A percentile compares a stretch with the other conserved stretches of the same genome.
phyloP scores from a whole-genome alignment of 2,888 invertebrate species.

The Erannis defoliaria region DNA sequence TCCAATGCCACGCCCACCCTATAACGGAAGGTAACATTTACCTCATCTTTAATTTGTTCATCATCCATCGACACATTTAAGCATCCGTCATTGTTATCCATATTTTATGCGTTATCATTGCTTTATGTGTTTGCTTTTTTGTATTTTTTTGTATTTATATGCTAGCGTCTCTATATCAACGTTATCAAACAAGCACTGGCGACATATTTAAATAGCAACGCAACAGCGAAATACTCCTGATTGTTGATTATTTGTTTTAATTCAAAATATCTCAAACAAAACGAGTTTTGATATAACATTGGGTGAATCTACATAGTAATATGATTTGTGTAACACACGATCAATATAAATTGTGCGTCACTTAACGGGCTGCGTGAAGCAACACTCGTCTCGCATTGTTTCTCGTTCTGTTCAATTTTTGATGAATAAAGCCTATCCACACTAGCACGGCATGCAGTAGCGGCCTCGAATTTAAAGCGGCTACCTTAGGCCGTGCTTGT shows the following conservation, averaged over 20 bases:
- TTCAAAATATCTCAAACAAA: neutral
- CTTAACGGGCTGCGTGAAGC: neutral
- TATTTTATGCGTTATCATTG: neutral
- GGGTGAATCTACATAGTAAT: neutral
- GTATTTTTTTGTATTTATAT: slow-evolving; percentile 8
- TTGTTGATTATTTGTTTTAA: neutral
- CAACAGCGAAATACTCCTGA: slow-evolving; percentile 4
- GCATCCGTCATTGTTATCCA: neutral
- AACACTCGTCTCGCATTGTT: too few species aligned
- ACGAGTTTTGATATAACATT: neutral
- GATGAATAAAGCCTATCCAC: too few species aligned
- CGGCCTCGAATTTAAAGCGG: too few species aligned
- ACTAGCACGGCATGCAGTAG: too few species aligned
- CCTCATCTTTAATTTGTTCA: neutral
- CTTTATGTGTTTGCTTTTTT: slow-evolving; percentile 1
- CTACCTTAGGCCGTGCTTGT: too few species aligned
- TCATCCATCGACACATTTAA: neutral
- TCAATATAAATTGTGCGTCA: slow-evolving; percentile 3
- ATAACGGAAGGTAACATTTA: slow-evolving; percentile 72
- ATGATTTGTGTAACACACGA: neutral
- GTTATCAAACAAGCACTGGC: neutral
- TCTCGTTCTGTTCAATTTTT: too few species aligned
- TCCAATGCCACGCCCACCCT: slow-evolving; percentile 76
- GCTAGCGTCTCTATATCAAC: slow-evolving; percentile 2
- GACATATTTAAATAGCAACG: neutral